Base-by-base conservation (phyloP, 2,888 invertebrate genomes). In the Taenaris catops region DNA sequence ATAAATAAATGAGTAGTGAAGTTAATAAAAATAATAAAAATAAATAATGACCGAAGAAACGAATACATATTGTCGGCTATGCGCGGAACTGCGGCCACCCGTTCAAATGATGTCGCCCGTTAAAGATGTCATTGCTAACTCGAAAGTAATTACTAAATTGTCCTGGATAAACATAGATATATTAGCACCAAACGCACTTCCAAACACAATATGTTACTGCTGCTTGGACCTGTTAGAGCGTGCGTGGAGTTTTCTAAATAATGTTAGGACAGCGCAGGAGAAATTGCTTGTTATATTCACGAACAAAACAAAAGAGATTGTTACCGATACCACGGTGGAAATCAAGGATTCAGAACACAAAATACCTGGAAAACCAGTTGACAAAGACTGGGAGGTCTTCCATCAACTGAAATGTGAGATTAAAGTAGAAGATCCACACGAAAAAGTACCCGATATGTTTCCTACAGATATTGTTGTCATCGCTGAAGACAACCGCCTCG, bases 81-180 rank as follows among this genome's bases (percentile, higher is more conserved):
- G 86, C 31, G 86, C 86, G 1, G 86, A 86, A 49, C 67, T 63
- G 24, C 84, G 83, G 4, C 64, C 70, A 0, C 56, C 49, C 51
- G 46, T 51, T 4, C 70, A 70, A 39, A 55, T 86, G 12, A 74
- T 86, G 55, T 55, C 68, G 0, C 57, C 71, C 0, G 69, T 74
- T 8, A 78, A 76, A 47, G 78, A 78, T 27, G 79, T 71, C 2
- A 78, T 73, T 1, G 38, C 67, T 0, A 65, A 58, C 26, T 76
- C 76, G 0, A 80, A 79, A 49, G 63, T 84, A 8, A 48, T 60
- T 1, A 63, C 59, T 1, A 86, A 86, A 62, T 67, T 84, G 66
- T 55, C 57, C 1, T 84, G 81, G 81, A 80, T 86, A 48, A 86
- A 84, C 48, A 61, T 86, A 20, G 73, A 83, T 50, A 51, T 79